Evolutionary conservation across 2,888 invertebrate genomes (phyloP).

Genomic region (Crioceris asparagi): DNA sequence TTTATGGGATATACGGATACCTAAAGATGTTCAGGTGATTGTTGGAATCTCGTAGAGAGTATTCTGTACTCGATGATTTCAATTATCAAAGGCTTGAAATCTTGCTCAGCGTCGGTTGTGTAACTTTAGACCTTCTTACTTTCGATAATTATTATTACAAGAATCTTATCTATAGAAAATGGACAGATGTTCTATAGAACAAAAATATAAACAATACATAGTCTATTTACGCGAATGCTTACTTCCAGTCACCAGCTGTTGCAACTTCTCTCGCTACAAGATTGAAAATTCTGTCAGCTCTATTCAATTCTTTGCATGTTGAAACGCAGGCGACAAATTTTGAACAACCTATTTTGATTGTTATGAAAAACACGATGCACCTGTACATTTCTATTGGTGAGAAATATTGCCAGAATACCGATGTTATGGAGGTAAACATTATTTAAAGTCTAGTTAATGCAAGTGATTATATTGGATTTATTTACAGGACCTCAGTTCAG

Average conservation of each 20-base stretch:
- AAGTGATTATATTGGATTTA: neutral
- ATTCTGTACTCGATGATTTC: too few relatives aligned
- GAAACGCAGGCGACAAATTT: constrained; percentile 19
- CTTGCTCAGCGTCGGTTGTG: too few relatives aligned
- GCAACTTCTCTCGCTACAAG: constrained; percentile 48
- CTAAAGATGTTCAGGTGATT: too few relatives aligned
- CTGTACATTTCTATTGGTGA: constrained; percentile 49
- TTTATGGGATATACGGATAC: too few relatives aligned
- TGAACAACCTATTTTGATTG: constrained; percentile 47
- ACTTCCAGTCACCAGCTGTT: constrained; percentile 38
- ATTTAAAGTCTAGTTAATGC: constrained; percentile 5
- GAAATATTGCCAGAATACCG: constrained; percentile 51
- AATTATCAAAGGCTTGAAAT: too few relatives aligned
- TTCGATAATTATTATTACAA: too few relatives aligned
- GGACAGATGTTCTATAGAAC: too few relatives aligned
- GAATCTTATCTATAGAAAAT: too few relatives aligned
- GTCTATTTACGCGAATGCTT: constrained; percentile 6
- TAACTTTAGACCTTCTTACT: too few relatives aligned
- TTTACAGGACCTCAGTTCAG: constrained; percentile 55
- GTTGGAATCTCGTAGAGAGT: too few relatives aligned
- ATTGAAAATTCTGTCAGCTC: constrained; percentile 53
- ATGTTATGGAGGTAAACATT: constrained; percentile 54
- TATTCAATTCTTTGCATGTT: constrained; percentile 48
- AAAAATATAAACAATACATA: constrained; percentile 1
- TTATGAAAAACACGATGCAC: constrained; percentile 52